phyloP scores from a whole-genome alignment of 2,888 invertebrate species.

The Pyrrhosoma nymphula region DNA sequence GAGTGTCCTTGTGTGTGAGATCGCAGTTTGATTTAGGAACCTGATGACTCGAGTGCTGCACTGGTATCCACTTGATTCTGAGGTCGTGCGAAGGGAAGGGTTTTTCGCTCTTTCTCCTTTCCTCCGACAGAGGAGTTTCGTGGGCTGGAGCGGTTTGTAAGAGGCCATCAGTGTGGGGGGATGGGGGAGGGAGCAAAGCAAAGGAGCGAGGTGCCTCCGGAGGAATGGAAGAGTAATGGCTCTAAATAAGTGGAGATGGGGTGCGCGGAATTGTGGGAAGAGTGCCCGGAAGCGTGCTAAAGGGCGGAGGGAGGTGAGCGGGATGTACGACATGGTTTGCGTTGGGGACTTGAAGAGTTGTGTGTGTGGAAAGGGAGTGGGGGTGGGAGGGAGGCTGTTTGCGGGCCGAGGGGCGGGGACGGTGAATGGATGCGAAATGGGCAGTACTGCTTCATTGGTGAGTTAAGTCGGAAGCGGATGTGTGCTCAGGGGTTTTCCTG shows the following conservation, averaged over 20 bases:
- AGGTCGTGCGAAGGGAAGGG: background rate
- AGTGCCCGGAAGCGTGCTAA: background rate
- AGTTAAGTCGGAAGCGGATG: conserved; percentile 53
- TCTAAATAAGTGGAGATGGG: background rate
- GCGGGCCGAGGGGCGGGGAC: background rate
- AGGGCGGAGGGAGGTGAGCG: background rate
- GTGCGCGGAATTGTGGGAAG: background rate
- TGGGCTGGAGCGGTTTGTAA: background rate
- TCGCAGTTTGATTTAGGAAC: background rate
- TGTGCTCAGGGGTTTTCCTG: conserved; percentile 28
- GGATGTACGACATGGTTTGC: background rate
- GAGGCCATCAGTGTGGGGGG: too few relatives aligned
- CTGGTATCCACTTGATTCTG: background rate
- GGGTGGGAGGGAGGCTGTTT: background rate
- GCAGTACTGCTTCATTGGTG: conserved; percentile 24
- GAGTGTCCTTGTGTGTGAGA: background rate
- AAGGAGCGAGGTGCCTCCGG: background rate
- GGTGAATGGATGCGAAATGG: conserved; percentile 10
- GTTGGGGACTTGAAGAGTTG: background rate
- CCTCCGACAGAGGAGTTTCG: background rate
- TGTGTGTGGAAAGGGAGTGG: background rate
- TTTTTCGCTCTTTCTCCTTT: background rate
- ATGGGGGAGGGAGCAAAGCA: background rate
- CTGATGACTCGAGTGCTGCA: background rate
- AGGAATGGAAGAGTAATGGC: background rate